These are phyloP conservation scores for Pemphigus obesinymphae DNA, from an alignment of 1,140 invertebrate species.

Conservation along the genomic window DNA sequence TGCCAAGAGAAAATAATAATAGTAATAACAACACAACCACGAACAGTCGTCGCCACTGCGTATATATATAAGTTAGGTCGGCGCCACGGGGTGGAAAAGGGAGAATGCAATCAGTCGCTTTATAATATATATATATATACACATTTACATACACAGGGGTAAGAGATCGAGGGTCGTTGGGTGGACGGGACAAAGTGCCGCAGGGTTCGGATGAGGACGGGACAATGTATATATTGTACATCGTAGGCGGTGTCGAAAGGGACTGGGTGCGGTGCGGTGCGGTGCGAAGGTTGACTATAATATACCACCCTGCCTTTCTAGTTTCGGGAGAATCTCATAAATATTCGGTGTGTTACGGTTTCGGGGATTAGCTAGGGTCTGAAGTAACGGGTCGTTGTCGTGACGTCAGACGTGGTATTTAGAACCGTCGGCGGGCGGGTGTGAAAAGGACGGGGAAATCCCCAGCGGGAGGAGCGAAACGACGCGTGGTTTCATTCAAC, in stretches of 20 bases:
- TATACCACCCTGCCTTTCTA: neutral
- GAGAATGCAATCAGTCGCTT: too few species aligned
- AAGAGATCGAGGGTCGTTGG: too few species aligned
- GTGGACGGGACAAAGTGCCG: too few species aligned
- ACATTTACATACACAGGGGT: too few species aligned
- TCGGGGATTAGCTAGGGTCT: neutral
- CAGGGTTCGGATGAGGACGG: neutral
- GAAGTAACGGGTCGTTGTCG: neutral
- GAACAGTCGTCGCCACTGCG: too few species aligned
- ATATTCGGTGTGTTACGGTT: neutral
- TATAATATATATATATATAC: too few species aligned
- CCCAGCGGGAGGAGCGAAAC: neutral
- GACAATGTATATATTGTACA: too few species aligned
- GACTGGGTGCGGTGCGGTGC: neutral
- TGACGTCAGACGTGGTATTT: neutral
- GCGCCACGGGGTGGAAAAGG: too few species aligned
- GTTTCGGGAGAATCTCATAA: neutral
- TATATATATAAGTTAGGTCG: too few species aligned
- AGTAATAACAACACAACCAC: too few species aligned
- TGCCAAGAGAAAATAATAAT: too few species aligned
- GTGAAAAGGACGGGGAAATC: neutral
- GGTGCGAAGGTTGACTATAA: neutral
- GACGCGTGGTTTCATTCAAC: slow-evolving; percentile 29
- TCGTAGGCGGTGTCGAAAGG: neutral
- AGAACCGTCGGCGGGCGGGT: neutral